These are phyloP conservation scores for Otus scops DNA, from an alignment of 2,797 vertebrate genomes.

Conservation along the genomic window DNA sequence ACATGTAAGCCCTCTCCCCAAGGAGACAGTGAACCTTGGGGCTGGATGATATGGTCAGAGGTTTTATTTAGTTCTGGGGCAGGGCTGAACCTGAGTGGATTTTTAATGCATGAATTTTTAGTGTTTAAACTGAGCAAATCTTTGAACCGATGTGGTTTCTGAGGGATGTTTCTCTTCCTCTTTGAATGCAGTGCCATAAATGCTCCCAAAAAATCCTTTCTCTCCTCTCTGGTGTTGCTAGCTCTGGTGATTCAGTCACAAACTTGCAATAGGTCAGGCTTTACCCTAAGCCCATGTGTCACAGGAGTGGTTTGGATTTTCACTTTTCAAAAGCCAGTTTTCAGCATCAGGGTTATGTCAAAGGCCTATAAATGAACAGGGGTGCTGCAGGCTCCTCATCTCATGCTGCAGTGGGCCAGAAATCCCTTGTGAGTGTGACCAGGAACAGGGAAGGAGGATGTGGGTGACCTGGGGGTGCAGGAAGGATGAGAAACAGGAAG, in stretches of 20 bases:
- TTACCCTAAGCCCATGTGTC: neutral
- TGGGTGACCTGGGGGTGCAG: neutral
- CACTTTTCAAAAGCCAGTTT: neutral
- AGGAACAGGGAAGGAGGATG: neutral
- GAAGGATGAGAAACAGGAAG: neutral
- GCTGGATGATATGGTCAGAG: neutral
- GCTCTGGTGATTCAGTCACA: neutral
- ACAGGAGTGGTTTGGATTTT: neutral
- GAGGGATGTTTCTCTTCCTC: slow-evolving; percentile 31
- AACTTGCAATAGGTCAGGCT: neutral
- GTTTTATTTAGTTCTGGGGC: slow-evolving; percentile 22
- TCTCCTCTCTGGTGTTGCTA: neutral
- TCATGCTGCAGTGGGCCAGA: neutral
- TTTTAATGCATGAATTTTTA: slow-evolving; percentile 34
- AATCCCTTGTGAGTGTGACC: neutral
- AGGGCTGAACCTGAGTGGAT: neutral
- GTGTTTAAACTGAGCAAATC: neutral
- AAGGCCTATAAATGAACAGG: neutral
- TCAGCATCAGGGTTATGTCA: neutral
- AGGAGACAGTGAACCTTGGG: neutral
- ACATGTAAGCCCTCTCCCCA: neutral
- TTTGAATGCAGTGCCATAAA: neutral
- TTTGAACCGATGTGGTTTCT: slow-evolving; percentile 8
- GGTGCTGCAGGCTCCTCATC: neutral
- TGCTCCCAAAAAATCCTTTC: neutral